phyloP scores from a whole-genome alignment of 2,113 vertebrate species.

The Thunnus maccoyii region DNA sequence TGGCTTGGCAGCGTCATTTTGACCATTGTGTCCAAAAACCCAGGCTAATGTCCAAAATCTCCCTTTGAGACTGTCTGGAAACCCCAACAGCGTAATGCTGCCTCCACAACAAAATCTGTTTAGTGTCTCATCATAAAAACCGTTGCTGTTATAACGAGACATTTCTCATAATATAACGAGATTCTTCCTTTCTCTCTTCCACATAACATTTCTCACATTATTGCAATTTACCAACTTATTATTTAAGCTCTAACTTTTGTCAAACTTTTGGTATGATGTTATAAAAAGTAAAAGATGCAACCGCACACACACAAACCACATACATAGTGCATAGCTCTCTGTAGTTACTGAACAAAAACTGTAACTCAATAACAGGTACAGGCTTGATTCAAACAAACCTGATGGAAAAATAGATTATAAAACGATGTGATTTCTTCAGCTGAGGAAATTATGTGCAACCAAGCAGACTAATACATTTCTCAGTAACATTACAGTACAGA shows the following conservation, averaged over 20 bases:
- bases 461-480: neutral
- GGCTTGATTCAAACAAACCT: neutral
- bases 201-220: neutral
- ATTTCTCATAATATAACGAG: neutral
- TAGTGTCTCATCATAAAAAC: neutral
- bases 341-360: no score
- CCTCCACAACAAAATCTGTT: neutral
- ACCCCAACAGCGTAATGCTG: neutral
- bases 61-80: slow-evolving; percentile 23
- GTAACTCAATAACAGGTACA: no score
- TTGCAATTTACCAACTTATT: neutral
- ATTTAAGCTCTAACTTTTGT: no score
- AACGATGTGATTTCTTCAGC: neutral
- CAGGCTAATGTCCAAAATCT: slow-evolving; percentile 8
- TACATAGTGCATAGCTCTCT: no score
- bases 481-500: no score
- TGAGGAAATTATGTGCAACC: neutral
- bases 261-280: no score
- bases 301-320: no score
- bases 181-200: neutral
- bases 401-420: neutral
- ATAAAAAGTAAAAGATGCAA: no score
- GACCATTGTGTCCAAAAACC: slow-evolving; percentile 44
- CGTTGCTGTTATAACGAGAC: neutral
- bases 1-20: slow-evolving; percentile 24